Percentiles rank a stretch among this genome's conserved stretches.
These are phyloP conservation scores for Enteromius afrohamiltoni DNA, from an alignment of 2,797 vertebrate species.

Conservation along the genomic window DNA sequence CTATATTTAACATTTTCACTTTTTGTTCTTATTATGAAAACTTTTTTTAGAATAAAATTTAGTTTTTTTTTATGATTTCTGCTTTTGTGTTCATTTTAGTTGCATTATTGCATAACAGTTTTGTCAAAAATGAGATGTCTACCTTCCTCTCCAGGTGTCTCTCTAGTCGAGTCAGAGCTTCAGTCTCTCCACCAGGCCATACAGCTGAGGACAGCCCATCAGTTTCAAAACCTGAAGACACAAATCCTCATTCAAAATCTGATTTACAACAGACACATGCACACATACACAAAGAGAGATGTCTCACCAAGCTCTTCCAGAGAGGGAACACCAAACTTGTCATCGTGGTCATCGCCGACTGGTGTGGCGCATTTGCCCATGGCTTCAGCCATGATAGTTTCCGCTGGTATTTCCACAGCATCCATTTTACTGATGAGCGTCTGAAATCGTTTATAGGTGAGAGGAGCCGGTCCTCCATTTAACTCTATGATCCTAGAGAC, in stretches of 20 bases:
- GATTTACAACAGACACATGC: background rate
- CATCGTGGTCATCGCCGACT: conserved; percentile 92
- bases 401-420: conserved; percentile 86
- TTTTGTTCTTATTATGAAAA: background rate
- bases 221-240: conserved; percentile 88
- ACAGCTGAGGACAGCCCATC: conserved; percentile 88
- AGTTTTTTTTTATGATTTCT: background rate
- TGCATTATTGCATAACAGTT: background rate
- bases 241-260: background rate
- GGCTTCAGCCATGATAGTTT: conserved; percentile 87
- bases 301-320: conserved; percentile 94
- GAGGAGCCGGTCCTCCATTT: conserved; percentile 93
- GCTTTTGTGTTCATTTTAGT: background rate
- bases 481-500: conserved; percentile 91
- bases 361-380: conserved; percentile 89
- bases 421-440: conserved; percentile 96
- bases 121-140: background rate
- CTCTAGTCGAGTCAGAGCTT: conserved; percentile 91
- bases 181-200: conserved; percentile 95
- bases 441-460: conserved; percentile 98
- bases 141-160: conserved; percentile 95
- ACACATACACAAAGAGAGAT: background rate
- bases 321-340: conserved; percentile 94
- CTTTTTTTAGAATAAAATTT: background rate
- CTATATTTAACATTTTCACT: background rate